phyloP scores from a whole-genome alignment of 2,888 invertebrate genomes.

The Lysandra coridon region DNA sequence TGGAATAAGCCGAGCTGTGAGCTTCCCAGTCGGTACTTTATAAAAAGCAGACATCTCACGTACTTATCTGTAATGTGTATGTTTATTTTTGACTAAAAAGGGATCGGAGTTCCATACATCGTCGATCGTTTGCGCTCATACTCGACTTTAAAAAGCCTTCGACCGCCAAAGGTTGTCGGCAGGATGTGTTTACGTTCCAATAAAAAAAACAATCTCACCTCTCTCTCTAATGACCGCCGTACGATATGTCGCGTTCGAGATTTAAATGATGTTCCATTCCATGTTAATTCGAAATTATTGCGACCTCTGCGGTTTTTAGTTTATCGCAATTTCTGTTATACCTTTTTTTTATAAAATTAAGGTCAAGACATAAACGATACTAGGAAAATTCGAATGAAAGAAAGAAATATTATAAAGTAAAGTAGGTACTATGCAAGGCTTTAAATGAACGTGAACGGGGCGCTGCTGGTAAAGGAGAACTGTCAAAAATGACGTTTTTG shows the following conservation, averaged over 20 bases:
- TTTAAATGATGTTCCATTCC: conserved; percentile 29
- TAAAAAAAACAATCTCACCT: conserved; percentile 36
- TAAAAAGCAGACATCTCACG: conserved; percentile 23
- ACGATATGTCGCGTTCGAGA: conserved; percentile 30
- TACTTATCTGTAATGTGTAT: conserved; percentile 31
- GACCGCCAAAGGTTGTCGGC: conserved; percentile 42
- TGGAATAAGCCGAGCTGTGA: neutral
- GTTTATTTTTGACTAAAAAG: conserved; percentile 31
- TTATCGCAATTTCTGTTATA: neutral
- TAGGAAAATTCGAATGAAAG: neutral
- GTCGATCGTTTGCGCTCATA: conserved; percentile 30
- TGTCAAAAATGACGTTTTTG: too few species aligned
- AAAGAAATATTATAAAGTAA: neutral
- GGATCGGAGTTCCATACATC: conserved; percentile 31
- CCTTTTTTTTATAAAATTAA: neutral
- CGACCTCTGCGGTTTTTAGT: conserved; percentile 3
- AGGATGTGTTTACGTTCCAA: conserved; percentile 41
- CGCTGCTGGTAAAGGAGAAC: too few species aligned
- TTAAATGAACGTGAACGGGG: too few species aligned
- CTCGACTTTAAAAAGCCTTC: conserved; percentile 34
- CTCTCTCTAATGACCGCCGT: conserved; percentile 36
- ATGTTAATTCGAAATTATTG: conserved; percentile 26
- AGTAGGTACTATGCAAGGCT: too few species aligned
- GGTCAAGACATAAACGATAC: neutral
- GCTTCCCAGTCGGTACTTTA: conserved; percentile 13